Percentiles rank a stretch among this genome's conserved stretches.
phyloP scores from a whole-genome alignment of 2,113 vertebrate genomes.

The Rhinoderma darwinii region DNA sequence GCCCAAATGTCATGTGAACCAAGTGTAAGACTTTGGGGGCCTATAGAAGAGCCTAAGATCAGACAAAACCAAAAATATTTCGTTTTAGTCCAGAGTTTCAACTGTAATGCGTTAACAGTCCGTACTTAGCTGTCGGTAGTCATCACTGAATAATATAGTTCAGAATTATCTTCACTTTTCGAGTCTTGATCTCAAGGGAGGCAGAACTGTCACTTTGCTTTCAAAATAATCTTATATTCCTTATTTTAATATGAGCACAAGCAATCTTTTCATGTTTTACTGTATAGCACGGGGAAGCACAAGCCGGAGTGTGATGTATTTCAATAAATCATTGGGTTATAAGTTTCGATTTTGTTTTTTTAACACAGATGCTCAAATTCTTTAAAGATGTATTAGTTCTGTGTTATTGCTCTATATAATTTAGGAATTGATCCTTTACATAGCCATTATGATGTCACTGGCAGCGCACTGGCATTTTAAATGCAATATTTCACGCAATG shows the following conservation, averaged over 20 bases:
- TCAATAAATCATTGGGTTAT: slow-evolving; percentile 1
- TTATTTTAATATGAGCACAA: slow-evolving; percentile 1
- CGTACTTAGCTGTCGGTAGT: background rate
- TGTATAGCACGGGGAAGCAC: background rate
- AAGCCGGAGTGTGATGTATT: background rate
- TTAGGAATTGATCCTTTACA: background rate
- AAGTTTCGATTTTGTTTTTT: background rate
- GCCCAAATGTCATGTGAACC: too few relatives aligned
- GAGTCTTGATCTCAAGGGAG: background rate
- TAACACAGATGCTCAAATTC: background rate
- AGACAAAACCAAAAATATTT: background rate
- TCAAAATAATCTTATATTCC: background rate
- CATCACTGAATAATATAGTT: background rate
- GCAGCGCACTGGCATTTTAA: too few relatives aligned
- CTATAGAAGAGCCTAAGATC: too few relatives aligned
- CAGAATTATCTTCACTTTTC: background rate
- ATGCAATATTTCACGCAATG: too few relatives aligned
- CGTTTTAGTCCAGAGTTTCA: too few relatives aligned
- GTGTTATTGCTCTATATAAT: background rate
- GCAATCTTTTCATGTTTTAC: background rate
- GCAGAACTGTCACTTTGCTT: slow-evolving; percentile 8
- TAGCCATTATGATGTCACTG: background rate
- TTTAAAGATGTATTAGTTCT: background rate
- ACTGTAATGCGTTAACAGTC: background rate
- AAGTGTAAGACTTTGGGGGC: too few relatives aligned